Evolutionary conservation across 2,113 vertebrate genomes (phyloP), one percentile per base, ranked within the genome.

Genomic region (Gymnorhina tibicen): DNA sequence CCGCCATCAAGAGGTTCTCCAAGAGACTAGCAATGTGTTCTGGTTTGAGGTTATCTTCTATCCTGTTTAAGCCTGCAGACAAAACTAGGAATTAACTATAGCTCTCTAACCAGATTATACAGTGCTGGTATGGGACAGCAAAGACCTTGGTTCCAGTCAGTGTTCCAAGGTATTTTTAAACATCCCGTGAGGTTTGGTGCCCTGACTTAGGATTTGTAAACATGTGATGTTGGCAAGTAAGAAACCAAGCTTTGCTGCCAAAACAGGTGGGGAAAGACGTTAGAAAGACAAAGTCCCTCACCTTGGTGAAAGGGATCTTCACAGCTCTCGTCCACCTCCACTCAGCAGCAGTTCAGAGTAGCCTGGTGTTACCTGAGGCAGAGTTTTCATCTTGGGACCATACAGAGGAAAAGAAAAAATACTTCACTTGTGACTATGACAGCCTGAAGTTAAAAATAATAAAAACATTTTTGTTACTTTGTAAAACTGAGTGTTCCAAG

Each of bases 151-250:
- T 89, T 92, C 35, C 60, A 78, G 60, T 20, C 20, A 15, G 44
- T n/a, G 37, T 87, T 92, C 47, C 77, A 63, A 87, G 44, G 64
- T 64, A 60, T 93, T 92, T 96, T 63, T 60, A 94, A 94, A 94
- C 75, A 91, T 92, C 85, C 88, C 88, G 72, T 90, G 79, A 93
- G 33, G 33, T 86, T 77, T 91, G 59, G 72, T 9, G 0, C 50
- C 77, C 53, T 67, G 24, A 77, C 21, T 63, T 47, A 33, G 33
- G 33, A 35, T 79, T 70, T 87, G 68, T 83, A 87, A 91, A 93
- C 50, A 83, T 4, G 1, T 67, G 67, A 62, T n/a, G 2, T 26
- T 83, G 82, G 39, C 70, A 80, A 90, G 63, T 83, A 87, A 93
- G 82, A 90, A 83, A 74, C 11, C 0, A 4, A 66, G 39, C 3